Conservation (phyloP, 2,888 invertebrate genomes). For the Pedicia rivosa region DNA sequence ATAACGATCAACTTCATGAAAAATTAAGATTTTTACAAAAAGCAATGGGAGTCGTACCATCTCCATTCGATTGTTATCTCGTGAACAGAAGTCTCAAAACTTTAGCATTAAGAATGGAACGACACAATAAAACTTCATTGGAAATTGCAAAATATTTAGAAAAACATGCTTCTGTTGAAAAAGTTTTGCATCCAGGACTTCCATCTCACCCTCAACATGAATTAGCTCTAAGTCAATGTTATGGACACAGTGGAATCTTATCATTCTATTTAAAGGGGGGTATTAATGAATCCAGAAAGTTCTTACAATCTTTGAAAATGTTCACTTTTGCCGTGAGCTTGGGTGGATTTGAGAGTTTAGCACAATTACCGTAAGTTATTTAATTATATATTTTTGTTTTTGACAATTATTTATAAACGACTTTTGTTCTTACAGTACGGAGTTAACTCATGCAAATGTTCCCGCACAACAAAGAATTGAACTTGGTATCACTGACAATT, state of each 20-base stretch:
- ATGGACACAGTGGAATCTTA: conserved; percentile 84
- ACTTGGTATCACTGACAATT: conserved; percentile 68
- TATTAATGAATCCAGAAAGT: conserved; percentile 50
- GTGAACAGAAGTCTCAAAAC: conserved; percentile 92
- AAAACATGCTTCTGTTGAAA: conserved; percentile 57
- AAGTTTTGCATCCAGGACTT: conserved; percentile 75
- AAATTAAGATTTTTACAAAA: conserved; percentile 75
- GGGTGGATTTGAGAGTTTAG: conserved; percentile 89
- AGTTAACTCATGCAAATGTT: conserved; percentile 93
- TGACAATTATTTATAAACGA: too few species aligned
- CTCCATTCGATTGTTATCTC: conserved; percentile 91
- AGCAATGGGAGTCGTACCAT: conserved; percentile 68
- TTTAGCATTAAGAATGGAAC: conserved; percentile 76
- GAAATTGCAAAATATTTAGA: conserved; percentile 69
- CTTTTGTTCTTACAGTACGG: conserved; percentile 56
- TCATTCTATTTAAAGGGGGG: conserved; percentile 75
- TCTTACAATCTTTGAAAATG: conserved; percentile 58
- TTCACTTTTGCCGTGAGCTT: conserved; percentile 86
- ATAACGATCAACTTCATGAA: conserved; percentile 50
- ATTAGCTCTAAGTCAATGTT: conserved; percentile 60
- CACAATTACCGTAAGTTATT: conserved; percentile 89
- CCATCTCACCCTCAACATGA: conserved; percentile 76
- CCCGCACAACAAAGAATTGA: conserved; percentile 51
- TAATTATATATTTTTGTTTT: too few species aligned
- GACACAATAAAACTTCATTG: conserved; percentile 65